Evolutionary conservation across 2,113 vertebrate species (phyloP).

Genomic region (Thunnus maccoyii): DNA sequence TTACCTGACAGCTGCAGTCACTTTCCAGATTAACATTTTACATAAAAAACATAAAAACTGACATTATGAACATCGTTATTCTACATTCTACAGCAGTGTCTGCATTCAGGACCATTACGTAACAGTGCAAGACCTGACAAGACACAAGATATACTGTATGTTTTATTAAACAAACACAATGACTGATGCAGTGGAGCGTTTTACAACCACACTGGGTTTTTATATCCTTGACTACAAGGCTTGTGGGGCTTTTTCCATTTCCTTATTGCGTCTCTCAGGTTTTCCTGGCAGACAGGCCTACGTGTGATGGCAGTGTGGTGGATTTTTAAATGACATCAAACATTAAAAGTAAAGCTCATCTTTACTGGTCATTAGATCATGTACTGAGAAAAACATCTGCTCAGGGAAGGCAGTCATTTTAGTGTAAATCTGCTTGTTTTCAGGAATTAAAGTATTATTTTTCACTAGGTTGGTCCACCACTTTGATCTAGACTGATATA

Average conservation of each 20-base stretch:
- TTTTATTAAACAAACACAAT: neutral
- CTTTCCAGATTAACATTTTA: no score
- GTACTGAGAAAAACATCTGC: neutral
- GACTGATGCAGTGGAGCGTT: neutral
- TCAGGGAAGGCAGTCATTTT: no score
- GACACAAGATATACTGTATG: neutral
- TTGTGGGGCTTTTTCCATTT: neutral
- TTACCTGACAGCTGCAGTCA: no score
- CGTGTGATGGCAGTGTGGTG: no score
- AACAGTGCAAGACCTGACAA: neutral
- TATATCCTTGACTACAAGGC: neutral
- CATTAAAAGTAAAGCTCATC: neutral
- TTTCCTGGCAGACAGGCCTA: neutral
- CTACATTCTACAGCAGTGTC: no score
- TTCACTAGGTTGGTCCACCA: no score
- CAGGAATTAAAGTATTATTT: no score
- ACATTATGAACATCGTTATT: no score
- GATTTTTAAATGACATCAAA: neutral
- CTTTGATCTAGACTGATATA: no score
- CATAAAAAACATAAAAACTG: no score
- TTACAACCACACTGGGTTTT: slow-evolving; percentile 6
- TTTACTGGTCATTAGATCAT: no score
- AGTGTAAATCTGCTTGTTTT: no score
- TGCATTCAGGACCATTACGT: neutral
- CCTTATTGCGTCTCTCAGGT: neutral